Conservation (phyloP, 1,140 invertebrate genomes). For the Drosophila nannoptera region DNA sequence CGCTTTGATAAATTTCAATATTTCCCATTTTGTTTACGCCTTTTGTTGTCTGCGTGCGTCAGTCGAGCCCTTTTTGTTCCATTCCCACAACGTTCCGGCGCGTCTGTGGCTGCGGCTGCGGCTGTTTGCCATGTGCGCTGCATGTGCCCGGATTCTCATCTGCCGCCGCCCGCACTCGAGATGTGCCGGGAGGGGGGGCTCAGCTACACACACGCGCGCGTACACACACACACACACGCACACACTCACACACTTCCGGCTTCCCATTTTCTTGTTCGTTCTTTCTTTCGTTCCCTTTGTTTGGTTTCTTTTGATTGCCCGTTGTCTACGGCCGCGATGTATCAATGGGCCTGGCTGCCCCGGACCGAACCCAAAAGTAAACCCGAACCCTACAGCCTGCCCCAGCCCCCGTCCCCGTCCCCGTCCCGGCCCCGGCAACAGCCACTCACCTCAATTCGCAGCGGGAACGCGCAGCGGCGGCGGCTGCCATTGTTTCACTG, state of each 20-base stretch:
- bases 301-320: constrained; percentile 29
- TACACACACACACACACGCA: background rate
- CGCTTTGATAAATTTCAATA: constrained; percentile 33
- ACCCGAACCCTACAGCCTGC: constrained; percentile 7
- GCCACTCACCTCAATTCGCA: constrained; percentile 30
- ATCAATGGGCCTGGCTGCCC: constrained; percentile 29
- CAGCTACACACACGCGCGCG: background rate
- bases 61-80: constrained; percentile 44
- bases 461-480: constrained; percentile 11
- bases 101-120: constrained; percentile 3
- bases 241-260: constrained; percentile 61
- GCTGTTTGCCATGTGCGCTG: constrained; percentile 60
- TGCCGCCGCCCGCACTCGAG: constrained; percentile 1
- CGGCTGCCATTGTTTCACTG: constrained; percentile 14
- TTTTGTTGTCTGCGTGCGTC: constrained; percentile 42
- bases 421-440: background rate
- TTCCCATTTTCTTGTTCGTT: constrained; percentile 28
- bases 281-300: constrained; percentile 33
- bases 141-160: constrained; percentile 58
- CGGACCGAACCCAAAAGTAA: constrained; percentile 7
- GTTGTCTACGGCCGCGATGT: constrained; percentile 18
- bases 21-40: constrained; percentile 45
- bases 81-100: constrained; percentile 48
- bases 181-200: background rate
- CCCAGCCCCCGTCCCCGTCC: too few species aligned